Conservation (phyloP, 2,797 vertebrate genomes). For the Myiotriccus ornatus region DNA sequence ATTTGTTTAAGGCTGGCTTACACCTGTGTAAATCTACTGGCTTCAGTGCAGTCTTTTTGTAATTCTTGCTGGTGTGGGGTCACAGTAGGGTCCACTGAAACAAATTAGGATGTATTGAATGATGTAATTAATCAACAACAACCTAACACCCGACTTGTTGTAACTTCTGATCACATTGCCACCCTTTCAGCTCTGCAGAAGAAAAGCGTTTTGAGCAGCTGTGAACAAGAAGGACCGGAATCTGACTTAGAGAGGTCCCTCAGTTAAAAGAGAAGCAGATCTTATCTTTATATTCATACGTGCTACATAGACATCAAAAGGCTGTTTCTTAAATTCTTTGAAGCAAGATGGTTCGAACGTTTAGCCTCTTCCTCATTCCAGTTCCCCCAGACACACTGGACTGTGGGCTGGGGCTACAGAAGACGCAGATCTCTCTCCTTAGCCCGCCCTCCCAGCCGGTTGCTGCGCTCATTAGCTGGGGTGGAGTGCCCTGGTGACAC, state of each 20-base stretch:
- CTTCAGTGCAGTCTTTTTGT: background rate
- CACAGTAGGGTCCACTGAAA: background rate
- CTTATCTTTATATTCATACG: background rate
- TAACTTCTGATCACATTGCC: background rate
- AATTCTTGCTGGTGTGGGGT: background rate
- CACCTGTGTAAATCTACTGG: background rate
- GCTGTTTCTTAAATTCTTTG: background rate
- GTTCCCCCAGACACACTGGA: background rate
- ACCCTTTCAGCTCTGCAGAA: background rate
- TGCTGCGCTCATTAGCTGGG: background rate
- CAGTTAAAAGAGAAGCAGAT: background rate
- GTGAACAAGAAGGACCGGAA: background rate
- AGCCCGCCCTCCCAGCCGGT: background rate
- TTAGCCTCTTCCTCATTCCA: background rate
- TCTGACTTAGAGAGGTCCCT: background rate
- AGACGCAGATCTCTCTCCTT: fast-evolving
- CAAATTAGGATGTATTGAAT: background rate
- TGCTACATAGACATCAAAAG: background rate
- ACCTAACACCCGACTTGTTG: background rate
- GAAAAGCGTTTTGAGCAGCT: background rate
- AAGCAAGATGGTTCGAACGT: background rate
- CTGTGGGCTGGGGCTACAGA: background rate
- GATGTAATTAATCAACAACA: background rate
- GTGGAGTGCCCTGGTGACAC: constrained; percentile 9
- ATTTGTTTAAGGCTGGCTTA: background rate